Evolutionary conservation across 2,797 vertebrate species (phyloP), one percentile per base, ranked within the genome.

Genomic region (Zonotrichia albicollis): DNA sequence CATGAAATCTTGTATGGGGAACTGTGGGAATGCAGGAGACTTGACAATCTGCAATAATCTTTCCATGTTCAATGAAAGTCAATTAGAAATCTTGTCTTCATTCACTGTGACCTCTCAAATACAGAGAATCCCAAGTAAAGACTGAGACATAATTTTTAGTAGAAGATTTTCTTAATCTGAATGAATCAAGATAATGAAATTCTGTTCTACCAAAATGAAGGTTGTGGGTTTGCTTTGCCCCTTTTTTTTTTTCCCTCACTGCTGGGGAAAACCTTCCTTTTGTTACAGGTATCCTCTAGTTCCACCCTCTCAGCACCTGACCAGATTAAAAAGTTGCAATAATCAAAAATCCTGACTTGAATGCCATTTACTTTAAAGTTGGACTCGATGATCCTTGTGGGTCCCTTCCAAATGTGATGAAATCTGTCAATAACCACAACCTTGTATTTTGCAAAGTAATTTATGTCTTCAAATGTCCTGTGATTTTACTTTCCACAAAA

Each of bases 11-110:
- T 68, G 53, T 61, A 85, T 1, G 3, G 78, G 78, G 29, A 95
- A 90, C 86, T 45, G 64, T 91, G 86, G 93, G 81, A 92, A 86
- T 38, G 79, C 57, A 50, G 27, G 22, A 94, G 58, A 65, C 77
- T 67, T 90, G 74, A 90, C 50, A 90, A 73, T 62, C 53, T 65
- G 64, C 72, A 87, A 32, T 76, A 83, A 95, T 65, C 68, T 90
- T 89, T 92, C 42, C 43, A 62, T 34, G 23, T 54, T 91, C 81
- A 90, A 48, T 58, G 86, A 83, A 85, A 93, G 77, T 90, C 93
- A 89, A 77, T 89, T 57, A 90, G 38, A 94, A 93, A 94, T 55
- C 48, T 40, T 67, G 73, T 78, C 29, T 93, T 90, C 32, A 76
- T 36, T 90, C 68, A 83, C 55, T 0, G 0, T 80, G 50, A 83